phyloP scores from a whole-genome alignment of 1,140 invertebrate genomes.

The Araneus ventricosus region DNA sequence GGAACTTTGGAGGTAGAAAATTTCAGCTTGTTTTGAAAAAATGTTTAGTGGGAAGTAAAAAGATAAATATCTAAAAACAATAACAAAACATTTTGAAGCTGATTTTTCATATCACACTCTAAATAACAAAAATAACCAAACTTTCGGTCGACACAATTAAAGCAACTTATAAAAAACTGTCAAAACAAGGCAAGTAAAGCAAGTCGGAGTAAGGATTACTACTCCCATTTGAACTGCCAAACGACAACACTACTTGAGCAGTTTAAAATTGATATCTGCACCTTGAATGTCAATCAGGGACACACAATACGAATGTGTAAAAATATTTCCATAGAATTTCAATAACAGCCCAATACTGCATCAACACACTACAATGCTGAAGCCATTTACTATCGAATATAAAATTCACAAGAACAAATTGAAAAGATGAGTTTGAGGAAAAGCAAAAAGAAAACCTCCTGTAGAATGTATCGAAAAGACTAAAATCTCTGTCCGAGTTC shows the following conservation, averaged over 20 bases:
- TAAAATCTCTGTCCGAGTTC: not conserved
- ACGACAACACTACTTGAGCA: not conserved
- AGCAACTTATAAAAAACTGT: no score
- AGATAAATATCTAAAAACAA: no score
- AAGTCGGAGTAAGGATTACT: not conserved
- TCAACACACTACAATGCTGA: slow-evolving; percentile 1
- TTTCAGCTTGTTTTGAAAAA: not conserved
- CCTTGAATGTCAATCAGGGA: not conserved
- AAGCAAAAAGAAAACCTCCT: not conserved
- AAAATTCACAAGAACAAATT: slow-evolving; percentile 1
- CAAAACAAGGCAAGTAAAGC: not conserved
- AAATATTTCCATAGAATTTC: slow-evolving; percentile 27
- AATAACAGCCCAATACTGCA: slow-evolving; percentile 7
- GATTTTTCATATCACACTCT: no score
- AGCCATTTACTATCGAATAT: not conserved
- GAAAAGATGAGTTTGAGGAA: not conserved
- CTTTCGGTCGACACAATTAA: no score
- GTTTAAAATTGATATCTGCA: slow-evolving; percentile 19
- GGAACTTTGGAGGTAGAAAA: not conserved
- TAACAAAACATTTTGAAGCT: no score
- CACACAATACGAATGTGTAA: slow-evolving; percentile 36
- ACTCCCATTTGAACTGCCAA: not conserved
- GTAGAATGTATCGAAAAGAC: slow-evolving; percentile 26
- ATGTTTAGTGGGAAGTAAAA: no score
- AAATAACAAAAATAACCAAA: no score